These are phyloP conservation scores for Eumerus sabulonum DNA, from an alignment of 2,888 invertebrate genomes.

Conservation along the genomic window DNA sequence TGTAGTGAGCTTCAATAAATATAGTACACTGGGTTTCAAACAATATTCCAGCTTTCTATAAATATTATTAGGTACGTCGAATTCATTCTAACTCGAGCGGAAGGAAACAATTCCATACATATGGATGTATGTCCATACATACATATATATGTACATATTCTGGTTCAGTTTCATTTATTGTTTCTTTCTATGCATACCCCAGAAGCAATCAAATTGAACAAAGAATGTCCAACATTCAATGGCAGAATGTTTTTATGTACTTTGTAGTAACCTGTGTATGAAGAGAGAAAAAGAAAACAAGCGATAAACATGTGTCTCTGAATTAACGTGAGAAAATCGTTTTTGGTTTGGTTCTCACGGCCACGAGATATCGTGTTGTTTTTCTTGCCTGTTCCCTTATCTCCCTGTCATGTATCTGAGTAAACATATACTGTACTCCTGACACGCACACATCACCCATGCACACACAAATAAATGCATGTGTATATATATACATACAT, in stretches of 20 bases:
- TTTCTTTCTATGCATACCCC: background rate
- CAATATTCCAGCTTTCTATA: too few relatives aligned
- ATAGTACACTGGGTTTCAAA: too few relatives aligned
- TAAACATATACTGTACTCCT: too few relatives aligned
- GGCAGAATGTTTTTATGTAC: constrained; percentile 38
- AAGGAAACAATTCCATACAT: too few relatives aligned
- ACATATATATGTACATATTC: constrained; percentile 15
- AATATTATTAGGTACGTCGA: too few relatives aligned
- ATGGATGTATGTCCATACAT: constrained; percentile 6
- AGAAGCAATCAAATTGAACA: background rate
- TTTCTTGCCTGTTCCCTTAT: too few relatives aligned
- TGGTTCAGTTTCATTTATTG: background rate
- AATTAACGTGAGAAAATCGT: constrained; percentile 78
- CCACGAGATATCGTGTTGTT: constrained; percentile 78
- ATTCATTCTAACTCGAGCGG: too few relatives aligned
- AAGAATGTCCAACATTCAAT: constrained; percentile 38
- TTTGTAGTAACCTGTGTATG: constrained; percentile 9
- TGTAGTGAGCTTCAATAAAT: too few relatives aligned
- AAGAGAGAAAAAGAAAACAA: constrained; percentile 27
- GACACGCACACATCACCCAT: too few relatives aligned
- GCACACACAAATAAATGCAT: too few relatives aligned
- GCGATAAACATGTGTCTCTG: constrained; percentile 77
- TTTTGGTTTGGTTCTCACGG: constrained; percentile 78
- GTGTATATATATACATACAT: too few relatives aligned
- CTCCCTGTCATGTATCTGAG: background rate